Percentiles rank a stretch among this genome's conserved stretches.
Evolutionary conservation across 2,888 invertebrate species (phyloP).

Genomic region (Argyresthia goedartella): DNA sequence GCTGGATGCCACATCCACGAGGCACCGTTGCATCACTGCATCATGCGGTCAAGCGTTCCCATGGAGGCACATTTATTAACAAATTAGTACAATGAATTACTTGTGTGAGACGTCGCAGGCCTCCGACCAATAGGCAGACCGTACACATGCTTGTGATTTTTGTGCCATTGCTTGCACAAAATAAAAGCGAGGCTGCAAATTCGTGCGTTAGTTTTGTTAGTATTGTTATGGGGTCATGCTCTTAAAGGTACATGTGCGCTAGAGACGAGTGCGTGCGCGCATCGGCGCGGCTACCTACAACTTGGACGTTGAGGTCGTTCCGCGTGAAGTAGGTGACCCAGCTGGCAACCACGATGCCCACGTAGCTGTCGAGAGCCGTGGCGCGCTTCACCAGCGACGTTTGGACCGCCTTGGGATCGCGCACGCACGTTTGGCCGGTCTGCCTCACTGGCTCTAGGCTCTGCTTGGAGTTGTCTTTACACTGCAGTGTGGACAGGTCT

Average conservation of each 20-base stretch:
- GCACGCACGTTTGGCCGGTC: conserved; percentile 36
- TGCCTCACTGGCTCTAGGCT: conserved; percentile 29
- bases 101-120: background rate
- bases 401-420: conserved; percentile 41
- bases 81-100: too few species aligned
- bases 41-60: conserved; percentile 3
- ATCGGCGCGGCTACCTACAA: conserved; percentile 43
- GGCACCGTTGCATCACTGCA: conserved; percentile 54
- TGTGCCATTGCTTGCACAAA: background rate
- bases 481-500: conserved; percentile 52
- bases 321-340: conserved; percentile 55
- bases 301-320: conserved; percentile 47
- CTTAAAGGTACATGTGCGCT: background rate
- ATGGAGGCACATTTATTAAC: too few species aligned
- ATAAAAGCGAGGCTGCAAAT: background rate
- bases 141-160: background rate
- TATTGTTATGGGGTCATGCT: background rate
- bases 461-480: conserved; percentile 38
- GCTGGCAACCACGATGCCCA: conserved; percentile 58
- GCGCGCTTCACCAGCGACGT: conserved; percentile 44
- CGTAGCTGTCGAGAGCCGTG: conserved; percentile 55
- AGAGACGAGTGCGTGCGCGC: conserved; percentile 4
- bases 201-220: conserved; percentile 1
- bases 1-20: conserved; percentile 28
- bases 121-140: background rate